phyloP scores from a whole-genome alignment of 2,113 vertebrate genomes.

The Mugil cephalus region DNA sequence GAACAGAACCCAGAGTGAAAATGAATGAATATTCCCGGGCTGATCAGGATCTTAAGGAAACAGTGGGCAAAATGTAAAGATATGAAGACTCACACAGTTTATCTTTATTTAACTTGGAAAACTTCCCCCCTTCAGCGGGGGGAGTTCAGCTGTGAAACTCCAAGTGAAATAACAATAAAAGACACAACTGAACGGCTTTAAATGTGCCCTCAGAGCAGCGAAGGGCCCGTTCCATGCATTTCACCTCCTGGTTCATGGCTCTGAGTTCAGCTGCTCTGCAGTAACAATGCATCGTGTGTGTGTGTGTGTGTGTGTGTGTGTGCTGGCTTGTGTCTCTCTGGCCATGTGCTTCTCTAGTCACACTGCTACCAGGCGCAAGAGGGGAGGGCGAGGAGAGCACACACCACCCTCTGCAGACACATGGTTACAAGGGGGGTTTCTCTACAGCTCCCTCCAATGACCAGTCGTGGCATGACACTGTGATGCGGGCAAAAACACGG shows the following conservation, averaged over 20 bases:
- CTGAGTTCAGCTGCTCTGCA: not conserved
- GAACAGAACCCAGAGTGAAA: no score
- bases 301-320: conserved; percentile 34
- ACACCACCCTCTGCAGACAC: not conserved
- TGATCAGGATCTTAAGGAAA: no score
- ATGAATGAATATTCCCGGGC: no score
- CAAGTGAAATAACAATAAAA: not conserved
- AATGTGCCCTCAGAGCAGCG: not conserved
- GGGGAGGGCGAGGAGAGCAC: conserved; percentile 24
- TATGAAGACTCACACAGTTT: no score
- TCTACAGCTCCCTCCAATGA: conserved; percentile 27
- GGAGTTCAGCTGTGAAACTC: not conserved
- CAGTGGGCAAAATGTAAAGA: no score
- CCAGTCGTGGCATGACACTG: conserved; percentile 3
- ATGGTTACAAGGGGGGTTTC: not conserved
- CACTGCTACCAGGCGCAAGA: conserved; percentile 36
- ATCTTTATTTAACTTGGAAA: not conserved
- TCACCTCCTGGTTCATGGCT: not conserved
- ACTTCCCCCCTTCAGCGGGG: no score
- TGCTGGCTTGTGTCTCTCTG: not conserved
- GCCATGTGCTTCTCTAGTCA: conserved; percentile 65
- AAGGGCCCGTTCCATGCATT: not conserved
- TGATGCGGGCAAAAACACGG: not conserved
- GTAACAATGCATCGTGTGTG: not conserved
- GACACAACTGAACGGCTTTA: not conserved